Percentiles rank a stretch among this genome's conserved stretches.
phyloP scores from a whole-genome alignment of 2,888 invertebrate genomes.

The Melitaea athalia region DNA sequence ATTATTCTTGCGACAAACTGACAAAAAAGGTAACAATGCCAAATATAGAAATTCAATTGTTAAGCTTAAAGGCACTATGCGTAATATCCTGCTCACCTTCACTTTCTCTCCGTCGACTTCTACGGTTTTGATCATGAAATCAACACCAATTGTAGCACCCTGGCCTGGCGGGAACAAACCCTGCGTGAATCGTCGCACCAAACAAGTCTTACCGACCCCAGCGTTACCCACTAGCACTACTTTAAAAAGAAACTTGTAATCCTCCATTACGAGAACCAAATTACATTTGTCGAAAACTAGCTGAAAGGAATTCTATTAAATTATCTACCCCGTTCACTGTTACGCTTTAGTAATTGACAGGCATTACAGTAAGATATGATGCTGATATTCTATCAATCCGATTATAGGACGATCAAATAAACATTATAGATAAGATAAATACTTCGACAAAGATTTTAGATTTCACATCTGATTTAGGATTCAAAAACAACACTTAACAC shows the following conservation, averaged over 20 bases:
- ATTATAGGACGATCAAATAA: slow-evolving; percentile 63
- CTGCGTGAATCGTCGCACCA: slow-evolving; percentile 98
- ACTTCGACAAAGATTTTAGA: slow-evolving; percentile 19
- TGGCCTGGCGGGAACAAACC: slow-evolving; percentile 99
- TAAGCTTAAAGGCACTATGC: slow-evolving; percentile 18
- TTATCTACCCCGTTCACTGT: slow-evolving; percentile 58
- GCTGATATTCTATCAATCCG: slow-evolving; percentile 49
- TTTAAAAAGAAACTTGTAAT: slow-evolving; percentile 99
- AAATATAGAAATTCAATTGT: slow-evolving; percentile 27
- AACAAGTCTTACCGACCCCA: slow-evolving; percentile 98
- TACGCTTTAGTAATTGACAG: slow-evolving; percentile 67
- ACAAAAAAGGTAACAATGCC: slow-evolving; percentile 20
- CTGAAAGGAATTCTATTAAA: slow-evolving; percentile 50
- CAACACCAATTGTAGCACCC: slow-evolving; percentile 99
- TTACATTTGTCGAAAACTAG: slow-evolving; percentile 61
- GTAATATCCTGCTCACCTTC: slow-evolving; percentile 83
- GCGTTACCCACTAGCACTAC: slow-evolving; percentile 99
- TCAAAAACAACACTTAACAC: slow-evolving; percentile 49
- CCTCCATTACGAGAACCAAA: slow-evolving; percentile 89
- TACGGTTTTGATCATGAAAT: slow-evolving; percentile 99
- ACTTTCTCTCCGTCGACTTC: slow-evolving; percentile 98
- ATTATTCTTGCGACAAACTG: not conserved
- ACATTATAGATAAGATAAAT: slow-evolving; percentile 59
- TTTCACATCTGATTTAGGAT: slow-evolving; percentile 18
- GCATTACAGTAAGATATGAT: slow-evolving; percentile 56